These are phyloP conservation scores for Semotilus atromaculatus DNA, from an alignment of 2,797 vertebrate species.

Conservation along the genomic window DNA sequence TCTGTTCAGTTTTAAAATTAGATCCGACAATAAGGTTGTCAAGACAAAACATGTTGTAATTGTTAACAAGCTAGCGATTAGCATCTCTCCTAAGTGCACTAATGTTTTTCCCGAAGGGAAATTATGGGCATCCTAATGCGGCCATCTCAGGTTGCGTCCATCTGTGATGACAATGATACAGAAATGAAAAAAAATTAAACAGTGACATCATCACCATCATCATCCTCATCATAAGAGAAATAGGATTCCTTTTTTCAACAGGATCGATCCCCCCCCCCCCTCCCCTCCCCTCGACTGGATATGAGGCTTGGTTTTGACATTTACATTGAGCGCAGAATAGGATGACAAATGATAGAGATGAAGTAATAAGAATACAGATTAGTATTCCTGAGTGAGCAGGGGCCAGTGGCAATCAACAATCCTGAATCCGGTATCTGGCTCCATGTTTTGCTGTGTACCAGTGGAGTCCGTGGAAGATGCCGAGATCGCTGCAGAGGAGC, in stretches of 20 bases:
- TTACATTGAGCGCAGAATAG: constrained; percentile 30
- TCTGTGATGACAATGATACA: constrained; percentile 63
- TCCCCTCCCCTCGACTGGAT: background rate
- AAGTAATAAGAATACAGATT: constrained; percentile 16
- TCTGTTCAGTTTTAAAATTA: constrained; percentile 20
- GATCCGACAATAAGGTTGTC: constrained; percentile 1
- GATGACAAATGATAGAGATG: constrained; percentile 34
- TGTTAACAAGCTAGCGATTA: constrained; percentile 21
- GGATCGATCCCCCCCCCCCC: constrained; percentile 42
- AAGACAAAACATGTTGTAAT: constrained; percentile 12
- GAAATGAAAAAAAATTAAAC: constrained; percentile 59
- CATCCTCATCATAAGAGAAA: constrained; percentile 21
- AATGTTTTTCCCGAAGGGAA: constrained; percentile 11
- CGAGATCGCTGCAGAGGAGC: constrained; percentile 82
- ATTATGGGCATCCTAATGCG: constrained; percentile 3
- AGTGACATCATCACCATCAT: constrained; percentile 73
- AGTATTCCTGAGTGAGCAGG: constrained; percentile 34
- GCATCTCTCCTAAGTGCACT: background rate
- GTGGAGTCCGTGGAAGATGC: constrained; percentile 78
- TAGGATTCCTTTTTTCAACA: constrained; percentile 64
- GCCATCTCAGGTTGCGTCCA: constrained; percentile 23
- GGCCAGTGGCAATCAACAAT: constrained; percentile 65
- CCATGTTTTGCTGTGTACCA: constrained; percentile 75
- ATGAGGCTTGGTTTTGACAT: constrained; percentile 32
- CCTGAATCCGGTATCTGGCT: constrained; percentile 77